phyloP scores from a whole-genome alignment of 2,113 vertebrate genomes.

The Triplophysa tibetana region DNA sequence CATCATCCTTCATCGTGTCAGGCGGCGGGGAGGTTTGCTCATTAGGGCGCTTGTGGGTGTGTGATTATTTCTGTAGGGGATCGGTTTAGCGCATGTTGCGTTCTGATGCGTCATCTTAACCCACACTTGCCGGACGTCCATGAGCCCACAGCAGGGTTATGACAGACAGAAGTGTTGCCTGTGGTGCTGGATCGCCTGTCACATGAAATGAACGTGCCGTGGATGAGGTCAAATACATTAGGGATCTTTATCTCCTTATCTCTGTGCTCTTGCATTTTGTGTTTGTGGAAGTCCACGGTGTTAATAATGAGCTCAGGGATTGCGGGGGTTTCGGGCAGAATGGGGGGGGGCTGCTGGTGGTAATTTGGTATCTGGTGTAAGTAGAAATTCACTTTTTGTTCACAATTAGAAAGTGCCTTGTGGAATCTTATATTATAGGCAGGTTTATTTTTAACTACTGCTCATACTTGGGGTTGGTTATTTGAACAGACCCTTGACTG shows the following conservation, averaged over 20 bases:
- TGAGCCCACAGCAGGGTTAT: conserved; percentile 4
- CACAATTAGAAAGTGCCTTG: no score
- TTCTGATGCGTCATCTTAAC: conserved; percentile 10
- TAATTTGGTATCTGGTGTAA: background rate
- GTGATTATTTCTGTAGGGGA: conserved; percentile 11
- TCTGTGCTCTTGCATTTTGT: conserved; percentile 6
- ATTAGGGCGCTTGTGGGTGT: conserved; percentile 6
- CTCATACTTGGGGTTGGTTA: no score
- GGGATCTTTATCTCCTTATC: conserved; percentile 26
- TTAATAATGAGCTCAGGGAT: conserved; percentile 28
- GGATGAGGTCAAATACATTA: conserved; percentile 9
- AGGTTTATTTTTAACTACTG: no score
- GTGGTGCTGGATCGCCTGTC: background rate
- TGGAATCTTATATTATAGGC: no score
- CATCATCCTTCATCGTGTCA: conserved; percentile 20
- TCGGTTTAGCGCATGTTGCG: conserved; percentile 8
- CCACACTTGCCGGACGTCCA: conserved; percentile 27
- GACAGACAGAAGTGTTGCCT: conserved; percentile 5
- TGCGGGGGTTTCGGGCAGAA: background rate
- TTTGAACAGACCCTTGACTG: no score
- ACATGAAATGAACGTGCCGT: background rate
- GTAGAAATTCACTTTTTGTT: no score
- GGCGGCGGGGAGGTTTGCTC: background rate
- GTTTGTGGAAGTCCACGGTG: conserved; percentile 14
- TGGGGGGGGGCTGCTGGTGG: background rate